Percentiles rank a stretch among this genome's conserved stretches.
phyloP scores from a whole-genome alignment of 1,140 invertebrate species.

The Polypedilum pembai region DNA sequence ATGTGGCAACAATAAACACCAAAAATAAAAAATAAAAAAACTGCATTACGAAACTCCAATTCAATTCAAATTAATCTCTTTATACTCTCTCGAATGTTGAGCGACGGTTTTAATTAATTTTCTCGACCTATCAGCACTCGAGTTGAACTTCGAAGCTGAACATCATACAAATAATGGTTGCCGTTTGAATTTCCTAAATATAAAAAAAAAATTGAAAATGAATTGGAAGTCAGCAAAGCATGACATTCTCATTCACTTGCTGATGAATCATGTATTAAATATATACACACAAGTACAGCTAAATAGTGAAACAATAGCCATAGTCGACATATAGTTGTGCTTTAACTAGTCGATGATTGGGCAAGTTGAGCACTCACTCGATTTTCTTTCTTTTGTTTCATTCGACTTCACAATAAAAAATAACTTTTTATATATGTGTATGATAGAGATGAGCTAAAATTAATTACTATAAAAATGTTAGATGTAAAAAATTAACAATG shows the following conservation, averaged over 20 bases:
- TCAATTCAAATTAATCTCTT: conserved; percentile 16
- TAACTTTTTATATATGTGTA: no score
- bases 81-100: not conserved
- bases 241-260: not conserved
- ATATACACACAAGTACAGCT: not conserved
- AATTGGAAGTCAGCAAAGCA: conserved; percentile 21
- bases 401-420: no score
- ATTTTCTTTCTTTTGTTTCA: not conserved
- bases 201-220: conserved; percentile 14
- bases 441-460: no score
- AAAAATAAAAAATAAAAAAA: no score
- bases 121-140: conserved; percentile 9
- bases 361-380: conserved; percentile 11
- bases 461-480: no score
- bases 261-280: conserved; percentile 27
- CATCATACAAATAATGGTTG: conserved; percentile 1
- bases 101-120: not conserved
- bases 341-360: conserved; percentile 21
- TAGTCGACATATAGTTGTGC: not conserved
- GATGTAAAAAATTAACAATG: no score
- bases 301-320: not conserved
- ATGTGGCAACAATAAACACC: not conserved
- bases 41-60: not conserved
- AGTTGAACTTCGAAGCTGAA: not conserved
- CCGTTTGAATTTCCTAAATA: conserved; percentile 8